phyloP scores from a whole-genome alignment of 2,797 vertebrate species.

The Discoglossus pictus region DNA sequence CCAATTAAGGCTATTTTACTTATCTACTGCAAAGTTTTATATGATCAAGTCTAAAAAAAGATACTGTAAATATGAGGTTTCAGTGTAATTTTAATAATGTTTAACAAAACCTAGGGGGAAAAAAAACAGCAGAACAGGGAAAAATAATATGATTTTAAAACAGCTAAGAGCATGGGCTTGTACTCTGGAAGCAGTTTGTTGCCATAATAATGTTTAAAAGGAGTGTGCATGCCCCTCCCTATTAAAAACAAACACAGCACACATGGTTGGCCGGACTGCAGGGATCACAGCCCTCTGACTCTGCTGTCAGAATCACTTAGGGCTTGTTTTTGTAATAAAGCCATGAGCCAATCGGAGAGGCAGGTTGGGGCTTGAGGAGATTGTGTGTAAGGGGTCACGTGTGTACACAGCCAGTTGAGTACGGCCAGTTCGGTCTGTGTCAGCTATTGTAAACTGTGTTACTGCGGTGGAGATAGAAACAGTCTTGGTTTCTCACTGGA shows the following conservation, averaged over 20 bases:
- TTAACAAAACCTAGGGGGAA: too few species aligned
- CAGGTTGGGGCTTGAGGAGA: slow-evolving; percentile 51
- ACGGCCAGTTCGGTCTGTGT: slow-evolving; percentile 7
- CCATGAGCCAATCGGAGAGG: slow-evolving; percentile 59
- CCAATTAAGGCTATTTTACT: too few species aligned
- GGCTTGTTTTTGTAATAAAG: slow-evolving; percentile 45
- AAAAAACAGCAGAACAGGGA: too few species aligned
- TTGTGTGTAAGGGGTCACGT: slow-evolving; percentile 71
- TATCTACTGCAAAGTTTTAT: too few species aligned
- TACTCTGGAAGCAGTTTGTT: neutral
- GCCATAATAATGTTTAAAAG: slow-evolving; percentile 1
- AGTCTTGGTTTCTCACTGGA: slow-evolving; percentile 29
- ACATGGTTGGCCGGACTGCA: neutral
- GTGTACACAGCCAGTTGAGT: slow-evolving; percentile 65
- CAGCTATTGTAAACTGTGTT: slow-evolving; percentile 33
- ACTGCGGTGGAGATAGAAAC: slow-evolving; percentile 45
- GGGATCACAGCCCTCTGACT: slow-evolving; percentile 48
- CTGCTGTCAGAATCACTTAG: slow-evolving; percentile 53
- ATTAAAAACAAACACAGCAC: slow-evolving; percentile 23
- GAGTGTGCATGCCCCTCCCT: neutral
- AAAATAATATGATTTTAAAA: too few species aligned
- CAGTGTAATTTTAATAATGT: too few species aligned
- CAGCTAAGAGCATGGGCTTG: too few species aligned
- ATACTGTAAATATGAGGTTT: too few species aligned
- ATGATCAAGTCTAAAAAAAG: too few species aligned